Conservation (phyloP, 2,888 invertebrate species). For the Drepanosiphum platanoidis region DNA sequence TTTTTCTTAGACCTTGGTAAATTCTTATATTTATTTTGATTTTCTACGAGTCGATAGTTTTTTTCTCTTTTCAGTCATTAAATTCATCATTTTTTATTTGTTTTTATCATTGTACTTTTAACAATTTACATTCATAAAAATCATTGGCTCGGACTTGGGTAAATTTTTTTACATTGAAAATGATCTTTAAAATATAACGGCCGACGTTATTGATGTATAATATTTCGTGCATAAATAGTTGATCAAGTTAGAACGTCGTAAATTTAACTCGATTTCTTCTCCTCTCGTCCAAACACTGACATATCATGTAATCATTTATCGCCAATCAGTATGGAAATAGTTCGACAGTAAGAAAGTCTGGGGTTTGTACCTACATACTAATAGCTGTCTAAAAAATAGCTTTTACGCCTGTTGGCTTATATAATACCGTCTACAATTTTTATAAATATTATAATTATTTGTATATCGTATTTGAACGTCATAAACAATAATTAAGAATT, state of each 20-base stretch:
- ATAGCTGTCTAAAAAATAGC: background rate
- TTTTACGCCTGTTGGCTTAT: background rate
- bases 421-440: no score
- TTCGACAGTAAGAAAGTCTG: background rate
- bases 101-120: no score
- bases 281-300: background rate
- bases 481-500: no score
- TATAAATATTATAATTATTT: no score
- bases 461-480: no score
- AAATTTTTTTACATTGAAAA: constrained; percentile 14
- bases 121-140: no score
- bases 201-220: constrained; percentile 8
- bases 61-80: no score
- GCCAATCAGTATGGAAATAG: background rate
- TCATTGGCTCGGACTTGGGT: background rate
- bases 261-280: constrained; percentile 8
- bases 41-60: no score
- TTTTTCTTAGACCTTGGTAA: no score
- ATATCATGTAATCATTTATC: no score
- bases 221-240: constrained; percentile 29
- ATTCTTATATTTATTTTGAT: no score
- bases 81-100: no score
- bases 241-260: constrained; percentile 36
- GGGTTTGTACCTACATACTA: background rate
- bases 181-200: constrained; percentile 9